A percentile compares a stretch with the other conserved stretches of the same genome.
Evolutionary conservation across 2,888 invertebrate species (phyloP).

Genomic region (Acleris laterana): DNA sequence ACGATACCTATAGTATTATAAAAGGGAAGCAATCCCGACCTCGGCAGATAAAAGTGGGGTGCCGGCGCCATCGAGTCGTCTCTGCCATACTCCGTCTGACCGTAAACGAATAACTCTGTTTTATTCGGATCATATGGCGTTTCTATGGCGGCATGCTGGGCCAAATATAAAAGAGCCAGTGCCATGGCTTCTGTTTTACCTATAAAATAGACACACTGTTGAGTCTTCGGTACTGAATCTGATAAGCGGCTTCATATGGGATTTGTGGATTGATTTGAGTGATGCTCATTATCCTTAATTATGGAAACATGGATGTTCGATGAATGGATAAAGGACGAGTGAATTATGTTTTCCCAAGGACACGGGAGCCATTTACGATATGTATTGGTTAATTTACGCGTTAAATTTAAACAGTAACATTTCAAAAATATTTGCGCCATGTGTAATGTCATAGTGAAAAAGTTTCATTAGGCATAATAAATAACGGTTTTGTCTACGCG

Average conservation of each 20-base stretch:
- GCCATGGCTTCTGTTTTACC: background rate
- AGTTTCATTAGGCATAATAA: too few relatives aligned
- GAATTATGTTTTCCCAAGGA: too few relatives aligned
- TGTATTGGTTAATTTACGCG: too few relatives aligned
- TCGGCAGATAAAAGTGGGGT: constrained; percentile 57
- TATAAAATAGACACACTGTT: too few relatives aligned
- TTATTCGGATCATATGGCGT: constrained; percentile 36
- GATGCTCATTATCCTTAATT: background rate
- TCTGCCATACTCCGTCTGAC: constrained; percentile 41
- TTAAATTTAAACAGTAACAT: too few relatives aligned
- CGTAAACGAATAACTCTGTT: constrained; percentile 34
- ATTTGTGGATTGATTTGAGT: constrained; percentile 5
- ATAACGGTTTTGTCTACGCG: too few relatives aligned
- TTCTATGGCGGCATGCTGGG: constrained; percentile 33
- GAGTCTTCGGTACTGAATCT: too few relatives aligned
- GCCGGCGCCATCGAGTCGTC: constrained; percentile 64
- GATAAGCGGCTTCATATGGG: too few relatives aligned
- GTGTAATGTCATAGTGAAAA: too few relatives aligned
- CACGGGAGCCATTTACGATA: too few relatives aligned
- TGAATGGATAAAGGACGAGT: background rate
- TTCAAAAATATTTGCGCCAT: too few relatives aligned
- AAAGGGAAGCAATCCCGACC: constrained; percentile 39
- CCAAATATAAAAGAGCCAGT: constrained; percentile 8
- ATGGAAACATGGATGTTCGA: background rate
- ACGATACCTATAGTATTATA: constrained; percentile 55